Conservation (phyloP, 2,888 invertebrate genomes). For the Zygaena filipendulae region DNA sequence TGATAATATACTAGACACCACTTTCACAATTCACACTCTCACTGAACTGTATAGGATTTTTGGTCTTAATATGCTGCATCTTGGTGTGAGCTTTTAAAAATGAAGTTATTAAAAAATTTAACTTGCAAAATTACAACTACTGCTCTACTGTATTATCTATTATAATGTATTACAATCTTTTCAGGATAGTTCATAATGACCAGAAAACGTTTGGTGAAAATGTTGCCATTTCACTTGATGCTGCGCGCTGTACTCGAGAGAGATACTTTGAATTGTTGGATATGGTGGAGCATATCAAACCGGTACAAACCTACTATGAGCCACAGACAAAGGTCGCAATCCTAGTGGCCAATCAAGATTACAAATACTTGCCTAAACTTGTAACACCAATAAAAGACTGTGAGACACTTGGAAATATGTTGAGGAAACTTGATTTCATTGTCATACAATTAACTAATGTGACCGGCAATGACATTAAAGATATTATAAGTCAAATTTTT, state of each 20-base stretch:
- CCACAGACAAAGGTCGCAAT: conserved; percentile 52
- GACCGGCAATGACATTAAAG: conserved; percentile 28
- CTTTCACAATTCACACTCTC: no score
- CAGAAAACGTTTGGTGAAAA: neutral
- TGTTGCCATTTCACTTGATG: neutral
- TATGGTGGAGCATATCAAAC: conserved; percentile 26
- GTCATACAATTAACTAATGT: conserved; percentile 41
- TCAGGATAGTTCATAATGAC: no score
- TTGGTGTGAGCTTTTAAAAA: no score
- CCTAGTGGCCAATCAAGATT: conserved; percentile 52
- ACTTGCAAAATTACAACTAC: no score
- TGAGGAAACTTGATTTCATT: conserved; percentile 45
- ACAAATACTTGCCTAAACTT: conserved; percentile 40
- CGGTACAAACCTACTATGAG: conserved; percentile 35
- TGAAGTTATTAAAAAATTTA: no score
- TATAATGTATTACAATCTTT: no score
- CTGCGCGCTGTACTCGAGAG: neutral
- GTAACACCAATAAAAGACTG: conserved; percentile 54
- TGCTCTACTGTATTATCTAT: no score
- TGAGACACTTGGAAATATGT: conserved; percentile 34
- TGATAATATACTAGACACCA: no score
- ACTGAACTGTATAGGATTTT: no score
- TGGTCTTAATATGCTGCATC: no score
- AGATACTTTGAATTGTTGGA: no score
- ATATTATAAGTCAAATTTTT: conserved; percentile 30